Conservation (phyloP, 1,140 invertebrate species). For the Brachionus sp. region DNA sequence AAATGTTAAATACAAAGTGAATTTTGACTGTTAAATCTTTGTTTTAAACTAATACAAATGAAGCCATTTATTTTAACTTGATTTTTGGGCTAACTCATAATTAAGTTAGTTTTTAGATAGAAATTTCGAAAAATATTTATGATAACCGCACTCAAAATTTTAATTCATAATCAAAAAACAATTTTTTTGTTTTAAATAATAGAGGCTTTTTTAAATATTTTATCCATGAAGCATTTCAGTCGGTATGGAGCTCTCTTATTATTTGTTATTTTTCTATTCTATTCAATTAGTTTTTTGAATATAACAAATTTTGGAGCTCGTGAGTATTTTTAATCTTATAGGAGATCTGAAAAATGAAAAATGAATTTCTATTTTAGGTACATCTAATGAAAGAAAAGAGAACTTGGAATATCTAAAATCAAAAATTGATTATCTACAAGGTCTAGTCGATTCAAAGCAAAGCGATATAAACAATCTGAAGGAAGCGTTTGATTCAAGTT, state of each 20-base stretch:
- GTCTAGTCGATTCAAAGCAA: slow-evolving; percentile 30
- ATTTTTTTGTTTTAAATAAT: background rate
- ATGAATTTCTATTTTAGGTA: background rate
- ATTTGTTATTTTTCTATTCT: background rate
- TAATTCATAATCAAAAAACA: background rate
- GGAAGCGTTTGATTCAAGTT: background rate
- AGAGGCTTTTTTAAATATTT: background rate
- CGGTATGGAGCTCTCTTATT: slow-evolving; percentile 26
- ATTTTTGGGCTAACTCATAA: background rate
- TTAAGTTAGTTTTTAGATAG: background rate
- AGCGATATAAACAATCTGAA: slow-evolving; percentile 17
- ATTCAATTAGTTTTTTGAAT: slow-evolving; percentile 23
- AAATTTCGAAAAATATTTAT: background rate
- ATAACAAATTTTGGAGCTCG: background rate
- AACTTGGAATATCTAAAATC: background rate
- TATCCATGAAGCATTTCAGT: slow-evolving; percentile 31
- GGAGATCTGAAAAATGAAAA: background rate
- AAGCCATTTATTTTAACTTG: background rate
- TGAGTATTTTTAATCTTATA: background rate
- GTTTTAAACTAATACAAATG: background rate
- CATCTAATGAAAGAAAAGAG: background rate
- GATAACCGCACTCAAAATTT: background rate
- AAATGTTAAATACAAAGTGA: too few species aligned
- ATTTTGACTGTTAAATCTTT: background rate
- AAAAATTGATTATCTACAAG: slow-evolving; percentile 34